Base-by-base conservation (phyloP, 1,140 invertebrate species). In the Macrostomum lignano region DNA sequence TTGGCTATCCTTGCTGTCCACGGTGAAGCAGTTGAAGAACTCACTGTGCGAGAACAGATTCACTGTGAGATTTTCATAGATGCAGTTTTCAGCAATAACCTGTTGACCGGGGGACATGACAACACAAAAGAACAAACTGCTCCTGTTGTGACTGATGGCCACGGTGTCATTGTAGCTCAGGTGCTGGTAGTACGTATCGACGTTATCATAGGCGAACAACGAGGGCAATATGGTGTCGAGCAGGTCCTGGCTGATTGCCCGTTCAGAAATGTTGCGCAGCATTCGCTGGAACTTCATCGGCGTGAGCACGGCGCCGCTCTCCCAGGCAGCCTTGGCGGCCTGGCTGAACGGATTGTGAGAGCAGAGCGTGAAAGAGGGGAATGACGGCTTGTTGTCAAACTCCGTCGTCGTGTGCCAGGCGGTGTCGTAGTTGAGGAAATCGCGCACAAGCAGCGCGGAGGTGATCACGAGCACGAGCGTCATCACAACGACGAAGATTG, bases 351-450 rank as follows among this genome's bases (percentile, higher is more conserved):
- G 26, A 28, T 28, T 28, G 19, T 28, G 26, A 5, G 26, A 28
- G 19, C 26, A 28, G 19, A 28, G 26, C 19, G 26, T 28, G 19
- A 28, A 15, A 28, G 26, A 14, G 26, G 26, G 26, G 19, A 28
- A 28, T 9, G 15, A 14, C 15, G 26, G 19, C 15, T 28, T 28
- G 9, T 28, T 17, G 19, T 28, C 26, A 28, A 28, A 28, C 19
- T 28, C 19, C 19, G 26, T 28, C 9, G 14, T 14, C 15, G 19
- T 17, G 9, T 28, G 26, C 26, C 26, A 28, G 4, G 26, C 26
- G 15, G 26, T 28, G 26, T 28, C 15, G 19, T 28, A 28, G 9
- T 28, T 28, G 7, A 28, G 19, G 19, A 15, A 28, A 9, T 28
- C 26, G 15, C 19, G 15, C 5, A 28, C 19, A 15, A 28, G 19